Base-by-base conservation (phyloP, 2,113 vertebrate genomes). In the Ornithorhynchus anatinus region DNA sequence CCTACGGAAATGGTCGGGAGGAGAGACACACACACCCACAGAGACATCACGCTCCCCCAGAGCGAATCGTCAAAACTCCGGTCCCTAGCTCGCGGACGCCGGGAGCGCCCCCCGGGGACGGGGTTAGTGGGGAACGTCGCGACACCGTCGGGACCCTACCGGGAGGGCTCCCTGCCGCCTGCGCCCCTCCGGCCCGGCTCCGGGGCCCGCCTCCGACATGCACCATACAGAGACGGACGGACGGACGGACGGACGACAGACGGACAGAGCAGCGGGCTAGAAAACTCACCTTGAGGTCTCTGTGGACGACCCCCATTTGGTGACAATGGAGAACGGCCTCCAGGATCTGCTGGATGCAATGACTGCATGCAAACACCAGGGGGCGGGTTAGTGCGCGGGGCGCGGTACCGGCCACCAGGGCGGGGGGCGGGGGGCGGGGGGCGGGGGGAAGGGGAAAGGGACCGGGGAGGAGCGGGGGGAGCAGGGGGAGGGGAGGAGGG, bases 291-390 rank as follows among this genome's bases (percentile, higher is more conserved):
- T 98, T 99, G 89, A 99, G 95, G 92, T 98, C 97, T 90, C 96
- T 95, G 94, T 99, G 97, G 89, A 99, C 97, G 79, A 99, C 96
- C 69, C 97, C 97, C 96, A 96, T 97, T 91, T 97, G 96, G 93
- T 97, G 96, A 92, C 96, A 97, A 85, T 97, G 96, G 89, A 96
- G 96, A 89, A 97, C 96, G 54, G 96, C 96, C 92, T 97, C 96
- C 94, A 97, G 93, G 94, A 97, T 97, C 95, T 97, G 96, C 95
- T 97, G 96, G 94, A 97, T 97, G 94, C 96, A 97, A 94, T 97
- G 96, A 94, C 96, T 97, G 94, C 88, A 89, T 94, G 95, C 93
- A 94, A 95, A 96, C 76, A 83, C 89, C 87, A 88, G 85, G 75
- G 62, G 82, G 84, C 31, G 44, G 75, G 78, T 86, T 74, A 88